phyloP scores from a whole-genome alignment of 2,113 vertebrate genomes.

The Nyctibius bracteatus region DNA sequence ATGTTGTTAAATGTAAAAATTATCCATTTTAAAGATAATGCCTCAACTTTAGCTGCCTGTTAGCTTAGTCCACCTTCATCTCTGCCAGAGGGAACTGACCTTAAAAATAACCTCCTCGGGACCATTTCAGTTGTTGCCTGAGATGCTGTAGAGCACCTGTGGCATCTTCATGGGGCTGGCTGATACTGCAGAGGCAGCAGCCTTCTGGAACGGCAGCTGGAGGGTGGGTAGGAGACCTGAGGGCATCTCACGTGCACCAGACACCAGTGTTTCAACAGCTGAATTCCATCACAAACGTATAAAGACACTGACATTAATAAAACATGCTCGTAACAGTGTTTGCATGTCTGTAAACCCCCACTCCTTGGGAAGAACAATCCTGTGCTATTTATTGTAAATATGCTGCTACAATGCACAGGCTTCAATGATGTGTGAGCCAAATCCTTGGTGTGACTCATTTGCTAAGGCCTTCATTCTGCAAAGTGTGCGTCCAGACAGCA shows the following conservation, averaged over 20 bases:
- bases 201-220: background rate
- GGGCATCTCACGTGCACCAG: background rate
- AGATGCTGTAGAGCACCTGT: background rate
- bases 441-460: background rate
- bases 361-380: background rate
- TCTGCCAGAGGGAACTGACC: background rate
- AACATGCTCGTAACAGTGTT: background rate
- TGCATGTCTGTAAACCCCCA: background rate
- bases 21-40: background rate
- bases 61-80: background rate
- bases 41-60: background rate
- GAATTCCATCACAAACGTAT: background rate
- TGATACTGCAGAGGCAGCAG: background rate
- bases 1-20: background rate
- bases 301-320: background rate
- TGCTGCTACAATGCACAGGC: background rate
- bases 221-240: background rate
- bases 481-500: background rate
- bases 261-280: background rate
- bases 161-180: background rate
- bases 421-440: fast-evolving
- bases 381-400: background rate
- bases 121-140: background rate
- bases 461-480: background rate
- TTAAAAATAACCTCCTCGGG: background rate